phyloP scores from a whole-genome alignment of 2,797 vertebrate genomes.

The Cyprinodon diabolis region DNA sequence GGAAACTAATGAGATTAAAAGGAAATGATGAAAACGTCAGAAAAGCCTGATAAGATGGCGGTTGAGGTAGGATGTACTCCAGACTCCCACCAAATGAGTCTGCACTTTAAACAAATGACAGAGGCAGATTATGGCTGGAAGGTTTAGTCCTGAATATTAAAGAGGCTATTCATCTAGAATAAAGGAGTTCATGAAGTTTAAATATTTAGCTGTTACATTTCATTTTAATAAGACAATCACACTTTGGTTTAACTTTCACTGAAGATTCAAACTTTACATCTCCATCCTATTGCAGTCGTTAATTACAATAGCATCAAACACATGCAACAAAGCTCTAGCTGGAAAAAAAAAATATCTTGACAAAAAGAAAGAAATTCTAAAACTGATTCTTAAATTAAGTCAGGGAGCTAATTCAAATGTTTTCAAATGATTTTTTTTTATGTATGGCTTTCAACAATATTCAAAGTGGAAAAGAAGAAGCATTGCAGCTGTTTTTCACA shows the following conservation, averaged over 20 bases:
- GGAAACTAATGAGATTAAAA: conserved; percentile 38
- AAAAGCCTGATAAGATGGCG: conserved; percentile 42
- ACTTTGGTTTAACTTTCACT: conserved; percentile 45
- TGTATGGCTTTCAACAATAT: conserved; percentile 35
- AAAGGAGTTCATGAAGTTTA: conserved; percentile 68
- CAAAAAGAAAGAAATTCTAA: no score
- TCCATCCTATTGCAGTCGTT: neutral
- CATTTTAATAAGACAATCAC: conserved; percentile 31
- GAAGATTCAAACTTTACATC: conserved; percentile 4
- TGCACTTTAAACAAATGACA: conserved; percentile 53
- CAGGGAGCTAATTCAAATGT: no score
- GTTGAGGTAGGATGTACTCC: conserved; percentile 59
- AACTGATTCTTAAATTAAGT: neutral
- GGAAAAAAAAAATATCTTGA: neutral
- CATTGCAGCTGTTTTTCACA: conserved; percentile 27
- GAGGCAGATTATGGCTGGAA: conserved; percentile 52
- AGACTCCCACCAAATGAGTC: conserved; percentile 61
- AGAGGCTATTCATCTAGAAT: conserved; percentile 58
- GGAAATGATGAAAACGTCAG: conserved; percentile 49
- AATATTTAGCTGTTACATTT: conserved; percentile 51
- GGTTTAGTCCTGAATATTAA: conserved; percentile 71
- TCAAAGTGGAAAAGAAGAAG: conserved; percentile 7
- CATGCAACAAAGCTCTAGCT: neutral
- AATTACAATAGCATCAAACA: neutral
- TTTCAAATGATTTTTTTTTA: conserved; percentile 15